Conservation (phyloP, 2,113 vertebrate genomes). For the Proterorhinus semilunaris region DNA sequence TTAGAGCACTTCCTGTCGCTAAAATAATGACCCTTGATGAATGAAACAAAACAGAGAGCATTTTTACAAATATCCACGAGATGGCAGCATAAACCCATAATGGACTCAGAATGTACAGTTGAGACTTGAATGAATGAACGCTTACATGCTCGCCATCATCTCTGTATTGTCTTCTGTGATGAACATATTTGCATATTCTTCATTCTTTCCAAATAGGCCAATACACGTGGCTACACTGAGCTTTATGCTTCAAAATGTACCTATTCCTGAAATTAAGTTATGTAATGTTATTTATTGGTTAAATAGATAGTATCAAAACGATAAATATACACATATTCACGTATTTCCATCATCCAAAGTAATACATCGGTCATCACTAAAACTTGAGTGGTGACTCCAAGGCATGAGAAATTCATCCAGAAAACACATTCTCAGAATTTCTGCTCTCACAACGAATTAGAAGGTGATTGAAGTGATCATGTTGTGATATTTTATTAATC, state of each 20-base stretch:
- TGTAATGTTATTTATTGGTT: background rate
- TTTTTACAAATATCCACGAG: constrained; percentile 32
- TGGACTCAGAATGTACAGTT: background rate
- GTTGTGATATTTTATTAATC: constrained; percentile 51
- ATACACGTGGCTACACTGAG: constrained; percentile 31
- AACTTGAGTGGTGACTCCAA: constrained; percentile 48
- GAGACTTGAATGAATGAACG: too few relatives aligned
- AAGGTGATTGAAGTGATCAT: constrained; percentile 30
- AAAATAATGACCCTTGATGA: too few relatives aligned
- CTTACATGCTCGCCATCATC: too few relatives aligned
- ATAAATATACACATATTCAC: constrained; percentile 31
- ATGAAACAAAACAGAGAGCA: too few relatives aligned
- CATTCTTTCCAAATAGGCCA: constrained; percentile 47
- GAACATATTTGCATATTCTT: constrained; percentile 48
- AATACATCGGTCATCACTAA: constrained; percentile 65
- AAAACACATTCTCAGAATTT: constrained; percentile 38
- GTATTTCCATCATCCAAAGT: constrained; percentile 39
- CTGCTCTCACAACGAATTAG: constrained; percentile 26
- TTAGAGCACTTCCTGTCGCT: too few relatives aligned
- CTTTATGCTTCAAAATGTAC: constrained; percentile 24
- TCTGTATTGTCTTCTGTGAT: constrained; percentile 26
- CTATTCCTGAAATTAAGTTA: too few relatives aligned
- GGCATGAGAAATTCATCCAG: constrained; percentile 65
- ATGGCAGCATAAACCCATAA: constrained; percentile 37
- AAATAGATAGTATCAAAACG: constrained; percentile 15